Evolutionary conservation across 2,888 invertebrate genomes (phyloP).

Genomic region (Tetrapedia diversipes): DNA sequence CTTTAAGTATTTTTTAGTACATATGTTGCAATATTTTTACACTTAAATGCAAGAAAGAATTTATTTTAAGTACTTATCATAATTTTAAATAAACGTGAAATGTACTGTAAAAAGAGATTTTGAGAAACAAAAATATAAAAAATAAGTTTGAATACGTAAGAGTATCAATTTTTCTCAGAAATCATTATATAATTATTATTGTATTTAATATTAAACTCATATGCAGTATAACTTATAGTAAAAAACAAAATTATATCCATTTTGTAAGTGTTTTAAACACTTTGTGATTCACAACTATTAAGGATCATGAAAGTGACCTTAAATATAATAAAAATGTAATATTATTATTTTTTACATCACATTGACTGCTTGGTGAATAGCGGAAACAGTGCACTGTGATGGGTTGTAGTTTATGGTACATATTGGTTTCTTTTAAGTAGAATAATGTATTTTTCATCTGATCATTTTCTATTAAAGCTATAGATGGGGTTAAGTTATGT

Average conservation of each 20-base stretch:
- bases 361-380: no score
- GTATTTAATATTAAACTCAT: background rate
- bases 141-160: background rate
- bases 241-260: background rate
- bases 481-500: no score
- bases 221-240: background rate
- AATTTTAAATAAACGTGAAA: slow-evolving; percentile 35
- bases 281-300: background rate
- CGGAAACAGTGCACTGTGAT: no score
- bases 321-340: background rate
- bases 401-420: no score
- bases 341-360: no score
- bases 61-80: slow-evolving; percentile 39
- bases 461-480: no score
- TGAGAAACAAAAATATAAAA: background rate
- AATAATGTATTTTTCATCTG: no score
- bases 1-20: slow-evolving; percentile 21
- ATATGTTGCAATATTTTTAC: slow-evolving; percentile 34
- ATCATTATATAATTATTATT: background rate
- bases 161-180: background rate
- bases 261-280: background rate
- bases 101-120: slow-evolving; percentile 31
- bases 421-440: no score
- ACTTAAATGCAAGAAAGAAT: slow-evolving; percentile 3
- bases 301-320: slow-evolving; percentile 10